Base-by-base conservation (phyloP, 2,888 invertebrate genomes). In the Stenichneumon culpator region DNA sequence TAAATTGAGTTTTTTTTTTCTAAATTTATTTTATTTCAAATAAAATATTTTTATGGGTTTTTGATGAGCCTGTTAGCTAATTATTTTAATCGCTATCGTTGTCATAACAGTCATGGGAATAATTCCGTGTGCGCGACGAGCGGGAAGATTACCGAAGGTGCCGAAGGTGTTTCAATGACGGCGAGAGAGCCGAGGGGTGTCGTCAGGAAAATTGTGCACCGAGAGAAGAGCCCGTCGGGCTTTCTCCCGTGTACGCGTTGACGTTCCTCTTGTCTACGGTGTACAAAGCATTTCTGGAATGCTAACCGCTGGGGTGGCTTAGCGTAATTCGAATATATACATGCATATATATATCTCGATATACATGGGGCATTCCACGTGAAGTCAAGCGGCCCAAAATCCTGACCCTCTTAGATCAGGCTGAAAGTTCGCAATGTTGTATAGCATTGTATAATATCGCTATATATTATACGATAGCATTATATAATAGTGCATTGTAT, bases 271-370 rank as follows among this genome's bases (percentile, higher is more conserved):
- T 79, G 70, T 82, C 77, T 67, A 52, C 32, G 25, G 16, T 57
- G 65, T 52, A 73, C 82, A 75, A 79, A 82, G 79, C 75, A 72
- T 82, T 79, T 54, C 44, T 44, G 82, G 85, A 80, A 85, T 85
- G 85, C 79, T 60, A 82, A 85, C 79, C 82, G 73, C 77, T 75
- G 69, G 78, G 67, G 25, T 79, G 69, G 85, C 79, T 85, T 68
- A 68, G 72, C 77, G 77, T 82, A 82, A 82, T 85, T 77, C 72
- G 60, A 82, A 79, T 63, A 60, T 19, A n/a, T 32, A 28, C 32
- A 63, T 5, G 16, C 1, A 39, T 7, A 39, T 6, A 39, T 19
- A 39, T 1, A 36, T 32, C 2, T n/a, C 3, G 28, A 54, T 9
- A 57, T 7, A 25, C 9, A 57, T 39, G 11, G 39, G 39, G 11